A percentile compares a stretch with the other conserved stretches of the same genome.
Conservation (phyloP, 2,113 vertebrate species). For the Mormoops blainvillei region DNA sequence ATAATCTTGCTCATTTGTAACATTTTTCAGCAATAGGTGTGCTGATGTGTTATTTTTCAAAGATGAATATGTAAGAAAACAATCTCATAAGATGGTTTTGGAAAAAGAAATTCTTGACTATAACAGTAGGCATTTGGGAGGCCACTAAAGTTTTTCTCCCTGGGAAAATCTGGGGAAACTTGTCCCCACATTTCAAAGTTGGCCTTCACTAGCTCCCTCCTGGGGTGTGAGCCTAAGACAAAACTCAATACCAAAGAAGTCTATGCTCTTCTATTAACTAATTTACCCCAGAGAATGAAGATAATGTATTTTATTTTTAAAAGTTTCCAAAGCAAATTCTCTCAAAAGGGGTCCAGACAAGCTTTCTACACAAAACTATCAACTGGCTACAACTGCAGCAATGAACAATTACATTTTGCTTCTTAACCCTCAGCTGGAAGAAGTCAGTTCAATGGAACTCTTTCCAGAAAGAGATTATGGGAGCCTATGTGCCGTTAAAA, state of each 20-base stretch:
- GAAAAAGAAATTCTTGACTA: background rate
- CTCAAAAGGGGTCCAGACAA: background rate
- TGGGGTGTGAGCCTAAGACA: background rate
- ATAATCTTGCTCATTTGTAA: background rate
- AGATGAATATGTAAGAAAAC: background rate
- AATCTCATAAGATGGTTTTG: background rate
- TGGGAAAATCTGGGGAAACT: background rate
- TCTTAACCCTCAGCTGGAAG: background rate
- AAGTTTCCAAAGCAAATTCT: background rate
- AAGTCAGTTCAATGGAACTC: background rate
- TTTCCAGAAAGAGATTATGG: background rate
- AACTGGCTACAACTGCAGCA: background rate
- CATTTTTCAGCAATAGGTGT: background rate
- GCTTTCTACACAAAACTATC: background rate
- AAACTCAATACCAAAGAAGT: background rate
- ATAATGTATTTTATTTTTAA: background rate
- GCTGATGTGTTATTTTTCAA: background rate
- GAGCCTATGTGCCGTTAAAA: background rate
- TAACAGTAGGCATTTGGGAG: background rate
- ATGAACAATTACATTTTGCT: background rate
- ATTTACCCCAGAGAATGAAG: background rate
- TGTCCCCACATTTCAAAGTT: background rate
- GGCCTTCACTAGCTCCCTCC: background rate
- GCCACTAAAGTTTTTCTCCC: background rate
- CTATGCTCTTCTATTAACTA: background rate